Base-by-base conservation (phyloP, 2,797 vertebrate genomes). In the Falco berigora region DNA sequence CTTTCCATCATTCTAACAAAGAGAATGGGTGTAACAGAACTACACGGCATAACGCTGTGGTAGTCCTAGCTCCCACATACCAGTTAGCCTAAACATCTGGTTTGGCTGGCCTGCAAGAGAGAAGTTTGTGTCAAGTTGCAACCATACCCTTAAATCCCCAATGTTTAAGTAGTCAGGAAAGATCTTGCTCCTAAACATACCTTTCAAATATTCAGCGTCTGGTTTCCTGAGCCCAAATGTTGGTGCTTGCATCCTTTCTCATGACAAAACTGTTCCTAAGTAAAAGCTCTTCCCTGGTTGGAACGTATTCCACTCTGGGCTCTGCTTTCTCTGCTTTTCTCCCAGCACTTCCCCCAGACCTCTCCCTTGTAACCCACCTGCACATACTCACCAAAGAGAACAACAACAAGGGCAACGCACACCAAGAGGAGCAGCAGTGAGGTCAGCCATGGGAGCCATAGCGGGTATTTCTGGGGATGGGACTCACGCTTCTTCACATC, bases 361-460 rank as follows among this genome's bases (percentile, higher is more conserved):
- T 71, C 17, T 62, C n/a, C 61, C 34, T 40, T 42, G 12, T 50
- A 58, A 47, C 23, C 38, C 67, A 30, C 24, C 52, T 71, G 61
- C 27, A 52, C 36, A 63, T 95, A 96, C 95, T 96, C 68, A 96
- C 96, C 56, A 2, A 95, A 10, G 32, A 95, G 38, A 59, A 10
- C 0, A 3, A 42, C 8, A 13, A 38, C 7, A 30, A 96, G 90
- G 52, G 47, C 90, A 71, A 92, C 10, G 82, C 94, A 96, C n/a
- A 63, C 64, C 72, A 93, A 67, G 64, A 96, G 15, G 4, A 96
- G 79, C 44, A 96, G 63, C 79, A 95, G 20, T 23, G 95, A 96
- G 22, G 86, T 92, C 64, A 96, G 59, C 96, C 96, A 96, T 0
- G 92, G 88, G 47, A 96, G 86, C 90, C 94, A 96, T 5, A 12